A percentile compares a stretch with the other conserved stretches of the same genome.
Conservation (phyloP, 1,140 invertebrate species). For the Zaprionus africanus region DNA sequence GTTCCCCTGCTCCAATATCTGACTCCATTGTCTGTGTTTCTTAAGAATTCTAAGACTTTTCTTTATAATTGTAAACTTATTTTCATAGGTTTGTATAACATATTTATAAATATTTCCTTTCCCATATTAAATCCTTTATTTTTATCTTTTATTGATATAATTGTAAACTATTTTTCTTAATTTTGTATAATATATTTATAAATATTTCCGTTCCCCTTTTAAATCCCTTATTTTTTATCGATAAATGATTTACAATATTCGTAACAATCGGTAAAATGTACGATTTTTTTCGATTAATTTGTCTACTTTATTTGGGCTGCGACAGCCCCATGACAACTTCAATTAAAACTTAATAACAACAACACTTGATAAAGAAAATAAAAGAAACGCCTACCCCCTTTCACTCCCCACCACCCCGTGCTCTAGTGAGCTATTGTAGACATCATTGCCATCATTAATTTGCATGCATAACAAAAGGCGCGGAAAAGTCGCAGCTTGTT, state of each 20-base stretch:
- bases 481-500: slow-evolving; percentile 38
- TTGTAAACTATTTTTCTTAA: no score
- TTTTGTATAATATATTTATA: no score
- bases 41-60: no score
- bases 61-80: no score
- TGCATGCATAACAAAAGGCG: slow-evolving; percentile 49
- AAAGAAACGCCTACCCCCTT: slow-evolving; percentile 25
- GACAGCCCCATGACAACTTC: slow-evolving; percentile 30
- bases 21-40: no score
- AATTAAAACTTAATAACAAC: slow-evolving; percentile 60
- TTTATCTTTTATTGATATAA: no score
- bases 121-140: no score
- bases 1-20: no score
- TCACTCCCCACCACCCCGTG: not conserved
- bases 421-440: slow-evolving; percentile 16
- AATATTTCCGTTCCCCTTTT: no score
- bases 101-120: no score
- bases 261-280: not conserved
- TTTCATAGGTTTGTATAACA: no score
- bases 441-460: slow-evolving; percentile 64
- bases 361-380: slow-evolving; percentile 52
- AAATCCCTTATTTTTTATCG: no score
- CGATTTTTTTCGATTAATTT: not conserved
- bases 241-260: not conserved
- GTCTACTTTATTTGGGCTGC: not conserved